A percentile compares a stretch with the other conserved stretches of the same genome.
Evolutionary conservation across 2,888 invertebrate species (phyloP).

Genomic region (Orchesellides sinensis): DNA sequence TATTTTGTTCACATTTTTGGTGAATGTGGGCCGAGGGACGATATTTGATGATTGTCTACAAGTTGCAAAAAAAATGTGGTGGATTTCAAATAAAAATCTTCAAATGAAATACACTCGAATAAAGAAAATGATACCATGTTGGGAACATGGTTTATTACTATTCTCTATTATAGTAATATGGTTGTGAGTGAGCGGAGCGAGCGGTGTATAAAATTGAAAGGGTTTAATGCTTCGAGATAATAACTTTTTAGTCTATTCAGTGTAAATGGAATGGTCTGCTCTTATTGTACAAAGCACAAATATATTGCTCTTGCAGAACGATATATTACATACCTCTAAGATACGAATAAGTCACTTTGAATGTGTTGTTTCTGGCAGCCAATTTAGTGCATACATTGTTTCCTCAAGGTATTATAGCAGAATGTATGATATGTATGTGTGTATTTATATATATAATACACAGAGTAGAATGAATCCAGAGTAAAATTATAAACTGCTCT

Average conservation of each 20-base stretch:
- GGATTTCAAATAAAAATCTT: not conserved
- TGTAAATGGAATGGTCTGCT: not conserved
- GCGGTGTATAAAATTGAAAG: slow-evolving; percentile 4
- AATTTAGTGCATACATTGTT: slow-evolving; percentile 3
- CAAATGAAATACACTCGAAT: not conserved
- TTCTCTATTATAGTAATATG: too few species aligned
- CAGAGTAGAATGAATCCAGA: not conserved
- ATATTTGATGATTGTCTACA: not conserved
- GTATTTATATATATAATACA: not conserved
- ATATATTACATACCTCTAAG: too few species aligned
- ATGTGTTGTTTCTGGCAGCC: slow-evolving; percentile 6
- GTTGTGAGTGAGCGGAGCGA: too few species aligned
- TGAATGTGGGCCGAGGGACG: slow-evolving; percentile 10
- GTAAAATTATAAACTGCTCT: too few species aligned
- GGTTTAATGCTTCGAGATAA: not conserved
- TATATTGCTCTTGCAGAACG: too few species aligned
- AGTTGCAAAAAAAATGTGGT: not conserved
- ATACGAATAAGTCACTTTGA: not conserved
- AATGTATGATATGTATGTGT: not conserved
- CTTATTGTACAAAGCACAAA: too few species aligned
- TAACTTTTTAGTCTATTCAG: not conserved
- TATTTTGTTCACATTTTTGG: not conserved
- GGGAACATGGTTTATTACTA: slow-evolving; percentile 14
- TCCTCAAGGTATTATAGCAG: not conserved
- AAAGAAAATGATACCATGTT: slow-evolving; percentile 9